Conservation (phyloP, 1,140 invertebrate species). For the Papilio helenus region DNA sequence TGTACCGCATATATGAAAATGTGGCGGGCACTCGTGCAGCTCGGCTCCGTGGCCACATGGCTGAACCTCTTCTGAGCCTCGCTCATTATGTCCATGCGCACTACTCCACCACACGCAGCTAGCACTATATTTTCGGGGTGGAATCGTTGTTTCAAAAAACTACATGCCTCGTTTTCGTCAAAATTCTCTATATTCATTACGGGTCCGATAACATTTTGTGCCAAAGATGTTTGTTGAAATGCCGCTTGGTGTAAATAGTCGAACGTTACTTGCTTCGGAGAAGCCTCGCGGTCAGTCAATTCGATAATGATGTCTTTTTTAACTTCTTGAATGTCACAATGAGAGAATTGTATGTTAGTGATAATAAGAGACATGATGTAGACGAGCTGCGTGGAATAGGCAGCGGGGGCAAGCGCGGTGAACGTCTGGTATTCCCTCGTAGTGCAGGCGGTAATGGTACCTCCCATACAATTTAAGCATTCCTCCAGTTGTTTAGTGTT, state of each 20-base stretch:
- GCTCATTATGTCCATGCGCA: conserved; percentile 90
- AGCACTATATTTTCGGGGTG: conserved; percentile 92
- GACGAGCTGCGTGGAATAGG: conserved; percentile 84
- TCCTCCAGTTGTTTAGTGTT: conserved; percentile 86
- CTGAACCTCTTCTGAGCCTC: conserved; percentile 77
- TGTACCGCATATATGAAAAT: too few relatives aligned
- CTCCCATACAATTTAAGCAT: conserved; percentile 88
- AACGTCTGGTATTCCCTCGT: conserved; percentile 91
- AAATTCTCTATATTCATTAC: conserved; percentile 87
- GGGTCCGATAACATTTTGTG: conserved; percentile 88
- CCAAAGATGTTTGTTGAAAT: conserved; percentile 88
- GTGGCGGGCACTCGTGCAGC: neutral
- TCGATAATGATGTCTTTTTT: conserved; percentile 85
- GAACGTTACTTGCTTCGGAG: conserved; percentile 88
- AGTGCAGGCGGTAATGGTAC: conserved; percentile 89
- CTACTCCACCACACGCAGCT: conserved; percentile 93
- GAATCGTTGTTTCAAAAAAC: conserved; percentile 93
- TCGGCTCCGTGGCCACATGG: conserved; percentile 37
- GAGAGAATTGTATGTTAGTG: conserved; percentile 86
- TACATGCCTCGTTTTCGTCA: conserved; percentile 85
- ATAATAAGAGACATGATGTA: conserved; percentile 89
- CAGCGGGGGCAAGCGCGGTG: conserved; percentile 87
- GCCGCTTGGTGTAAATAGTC: conserved; percentile 90
- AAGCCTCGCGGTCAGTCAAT: conserved; percentile 85
- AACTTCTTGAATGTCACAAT: conserved; percentile 86